phyloP scores from a whole-genome alignment of 2,888 invertebrate genomes.

The Agrotis exclamationis region DNA sequence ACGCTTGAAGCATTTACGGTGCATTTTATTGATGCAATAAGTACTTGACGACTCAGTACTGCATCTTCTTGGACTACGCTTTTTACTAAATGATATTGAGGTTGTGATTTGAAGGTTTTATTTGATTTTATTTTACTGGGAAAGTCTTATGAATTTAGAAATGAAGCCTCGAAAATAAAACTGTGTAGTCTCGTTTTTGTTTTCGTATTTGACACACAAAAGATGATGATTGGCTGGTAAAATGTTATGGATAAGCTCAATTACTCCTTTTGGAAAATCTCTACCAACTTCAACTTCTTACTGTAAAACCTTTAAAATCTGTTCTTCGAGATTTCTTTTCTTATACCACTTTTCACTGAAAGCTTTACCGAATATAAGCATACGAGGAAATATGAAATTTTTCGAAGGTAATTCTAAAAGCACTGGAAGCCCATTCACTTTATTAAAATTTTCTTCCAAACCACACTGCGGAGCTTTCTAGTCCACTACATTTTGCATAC shows the following conservation, averaged over 20 bases:
- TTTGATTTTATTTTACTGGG: conserved; percentile 22
- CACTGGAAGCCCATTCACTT: conserved; percentile 66
- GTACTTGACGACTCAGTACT: conserved; percentile 73
- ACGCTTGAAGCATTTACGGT: conserved; percentile 79
- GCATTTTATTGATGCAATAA: conserved; percentile 87
- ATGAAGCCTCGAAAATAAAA: no score
- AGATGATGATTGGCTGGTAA: background rate
- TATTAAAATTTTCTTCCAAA: conserved; percentile 78
- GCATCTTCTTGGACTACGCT: conserved; percentile 44
- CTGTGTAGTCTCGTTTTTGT: background rate
- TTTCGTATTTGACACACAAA: background rate
- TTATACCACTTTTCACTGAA: background rate
- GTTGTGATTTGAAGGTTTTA: conserved; percentile 37
- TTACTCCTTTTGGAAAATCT: background rate
- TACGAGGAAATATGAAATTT: conserved; percentile 68
- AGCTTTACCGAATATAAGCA: conserved; percentile 19
- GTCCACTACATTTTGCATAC: conserved; percentile 78
- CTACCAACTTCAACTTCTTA: background rate
- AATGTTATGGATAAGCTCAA: no score
- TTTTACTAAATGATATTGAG: conserved; percentile 49
- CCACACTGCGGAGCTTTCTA: conserved; percentile 55
- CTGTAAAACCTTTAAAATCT: background rate
- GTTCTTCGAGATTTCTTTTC: background rate
- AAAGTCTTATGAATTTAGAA: background rate
- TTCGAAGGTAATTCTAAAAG: conserved; percentile 68